These are phyloP conservation scores for Rhabdomys dilectus DNA, from an alignment of 2,113 vertebrate species.

Conservation along the genomic window DNA sequence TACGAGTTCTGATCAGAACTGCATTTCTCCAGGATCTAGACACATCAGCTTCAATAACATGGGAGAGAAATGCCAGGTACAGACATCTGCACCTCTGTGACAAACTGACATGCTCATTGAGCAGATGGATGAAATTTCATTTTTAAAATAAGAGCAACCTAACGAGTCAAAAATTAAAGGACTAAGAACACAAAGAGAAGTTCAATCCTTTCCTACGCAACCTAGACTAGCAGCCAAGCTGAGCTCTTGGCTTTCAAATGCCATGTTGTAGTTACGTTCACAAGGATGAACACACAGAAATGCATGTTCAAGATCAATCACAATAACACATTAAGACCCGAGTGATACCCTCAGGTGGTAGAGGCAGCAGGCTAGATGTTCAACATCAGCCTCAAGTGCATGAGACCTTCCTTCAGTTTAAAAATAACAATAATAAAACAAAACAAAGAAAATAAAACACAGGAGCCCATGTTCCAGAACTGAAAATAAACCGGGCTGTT, in stretches of 20 bases:
- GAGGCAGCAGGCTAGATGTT: not conserved
- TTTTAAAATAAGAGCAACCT: not conserved
- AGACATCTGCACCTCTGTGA: not conserved
- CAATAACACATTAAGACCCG: not conserved
- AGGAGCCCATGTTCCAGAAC: not conserved
- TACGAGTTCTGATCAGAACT: slow-evolving; percentile 51
- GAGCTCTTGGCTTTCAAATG: not conserved
- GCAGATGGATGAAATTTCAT: not conserved
- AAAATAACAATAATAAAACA: not conserved
- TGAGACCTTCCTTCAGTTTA: not conserved
- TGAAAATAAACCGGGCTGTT: slow-evolving; percentile 29
- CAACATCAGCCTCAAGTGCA: not conserved
- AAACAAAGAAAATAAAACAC: not conserved
- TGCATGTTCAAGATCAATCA: not conserved
- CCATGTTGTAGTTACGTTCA: not conserved
- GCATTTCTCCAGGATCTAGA: slow-evolving; percentile 42
- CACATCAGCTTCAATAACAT: slow-evolving; percentile 12
- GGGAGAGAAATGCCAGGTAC: not conserved
- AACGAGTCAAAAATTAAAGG: not conserved
- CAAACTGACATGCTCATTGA: not conserved
- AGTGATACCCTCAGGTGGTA: not conserved
- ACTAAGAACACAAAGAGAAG: not conserved
- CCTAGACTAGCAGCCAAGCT: not conserved
- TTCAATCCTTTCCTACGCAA: not conserved
- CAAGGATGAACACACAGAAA: not conserved